Evolutionary conservation across 1,140 invertebrate genomes (phyloP), one percentile per base, ranked within the genome.

Genomic region (Bombyx mandarina): DNA sequence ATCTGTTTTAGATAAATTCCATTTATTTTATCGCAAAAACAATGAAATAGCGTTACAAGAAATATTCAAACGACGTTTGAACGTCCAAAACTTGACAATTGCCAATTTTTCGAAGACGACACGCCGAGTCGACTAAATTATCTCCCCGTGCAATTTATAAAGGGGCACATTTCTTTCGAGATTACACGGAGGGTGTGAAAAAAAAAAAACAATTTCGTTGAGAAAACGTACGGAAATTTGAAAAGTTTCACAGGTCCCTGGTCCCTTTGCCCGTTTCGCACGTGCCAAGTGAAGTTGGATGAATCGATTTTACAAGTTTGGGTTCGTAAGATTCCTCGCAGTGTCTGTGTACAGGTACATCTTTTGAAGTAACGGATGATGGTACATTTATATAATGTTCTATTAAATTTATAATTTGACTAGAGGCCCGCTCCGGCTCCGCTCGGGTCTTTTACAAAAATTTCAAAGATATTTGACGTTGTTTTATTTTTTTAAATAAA

Each of bases 61-160:
- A 53, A 45, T n/a, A 47, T 47, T 47, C 46, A 47, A 47, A 35
- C 26, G 26, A 35, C 4, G 26, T 47, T 47, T 47, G 46, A 47
- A 47, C 12, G 46, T 47, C 46, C 5, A 10, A 47, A 62, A 62
- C 57, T 58, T 62, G 61, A 54, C 56, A 62, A 62, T 62, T 62
- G 56, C 26, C 61, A 62, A 62, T 62, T 62, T 57, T 55, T 58
- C 53, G 56, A 45, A 43, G 51, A 35, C 56, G 61, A 62, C 59
- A 50, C 54, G 54, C 56, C 46, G 46, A n/a, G 7, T 18, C 55
- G 56, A 62, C 56, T 53, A 52, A 62, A 62, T 58, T 62, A 58
- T 55, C 44, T 50, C 47, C 54, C 47, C 49, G 48, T 51, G 62
- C 54, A 60, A 64, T 60, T 64, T 64, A 55, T 60, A 55, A 60